These are phyloP conservation scores for Australoheros scitulus DNA, from an alignment of 2,113 vertebrate genomes.

Conservation along the genomic window DNA sequence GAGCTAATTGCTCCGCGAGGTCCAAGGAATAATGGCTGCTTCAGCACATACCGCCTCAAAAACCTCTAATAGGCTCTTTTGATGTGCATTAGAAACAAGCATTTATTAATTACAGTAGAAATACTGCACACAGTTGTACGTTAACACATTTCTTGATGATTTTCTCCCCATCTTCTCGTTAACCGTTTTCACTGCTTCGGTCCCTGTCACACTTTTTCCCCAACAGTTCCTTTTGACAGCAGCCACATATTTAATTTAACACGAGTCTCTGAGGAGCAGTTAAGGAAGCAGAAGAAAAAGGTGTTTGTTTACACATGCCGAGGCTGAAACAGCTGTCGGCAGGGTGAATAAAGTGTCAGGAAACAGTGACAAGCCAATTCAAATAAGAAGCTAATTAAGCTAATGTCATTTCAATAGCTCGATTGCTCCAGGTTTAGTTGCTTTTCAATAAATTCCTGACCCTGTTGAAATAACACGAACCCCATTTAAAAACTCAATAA, in stretches of 20 bases:
- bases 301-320: conserved; percentile 33
- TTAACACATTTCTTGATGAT: conserved; percentile 3
- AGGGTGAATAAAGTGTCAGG: conserved; percentile 25
- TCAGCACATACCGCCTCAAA: neutral
- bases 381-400: conserved; percentile 21
- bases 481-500: conserved; percentile 18
- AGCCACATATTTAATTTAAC: conserved; percentile 44
- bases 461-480: conserved; percentile 4
- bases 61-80: conserved; percentile 22
- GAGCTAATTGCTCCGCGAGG: conserved; percentile 54
- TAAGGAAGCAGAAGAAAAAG: conserved; percentile 5
- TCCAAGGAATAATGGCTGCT: conserved; percentile 39
- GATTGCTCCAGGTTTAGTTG: conserved; percentile 18
- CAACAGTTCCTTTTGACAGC: neutral
- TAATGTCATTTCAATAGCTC: conserved; percentile 25
- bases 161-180: conserved; percentile 1
- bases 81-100: conserved; percentile 33
- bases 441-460: conserved; percentile 13
- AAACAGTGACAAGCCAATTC: conserved; percentile 24
- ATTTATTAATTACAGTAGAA: conserved; percentile 14
- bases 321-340: conserved; percentile 40
- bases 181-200: neutral
- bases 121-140: neutral
- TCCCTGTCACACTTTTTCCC: neutral
- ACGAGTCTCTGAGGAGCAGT: conserved; percentile 30